Percentiles rank a stretch among this genome's conserved stretches.
phyloP scores from a whole-genome alignment of 2,888 invertebrate species.

The Thymelicus sylvestris region DNA sequence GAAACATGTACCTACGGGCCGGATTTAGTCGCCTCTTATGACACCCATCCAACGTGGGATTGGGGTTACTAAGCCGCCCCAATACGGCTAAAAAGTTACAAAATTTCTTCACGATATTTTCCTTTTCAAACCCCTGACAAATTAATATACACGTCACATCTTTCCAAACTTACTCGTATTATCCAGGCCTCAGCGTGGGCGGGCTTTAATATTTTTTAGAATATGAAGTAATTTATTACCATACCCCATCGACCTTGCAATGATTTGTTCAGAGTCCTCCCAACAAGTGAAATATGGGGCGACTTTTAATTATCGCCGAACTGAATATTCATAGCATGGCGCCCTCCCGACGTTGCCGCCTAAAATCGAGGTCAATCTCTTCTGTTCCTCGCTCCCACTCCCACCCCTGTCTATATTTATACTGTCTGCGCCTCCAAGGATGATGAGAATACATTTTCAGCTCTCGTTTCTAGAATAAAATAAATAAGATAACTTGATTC shows the following conservation, averaged over 20 bases:
- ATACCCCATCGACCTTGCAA: conserved; percentile 21
- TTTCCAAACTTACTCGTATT: no score
- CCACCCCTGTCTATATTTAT: conserved; percentile 42
- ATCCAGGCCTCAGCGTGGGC: neutral
- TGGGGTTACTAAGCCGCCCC: no score
- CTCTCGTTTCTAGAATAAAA: conserved; percentile 8
- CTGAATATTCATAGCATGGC: conserved; percentile 71
- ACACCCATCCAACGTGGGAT: no score
- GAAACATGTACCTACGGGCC: no score
- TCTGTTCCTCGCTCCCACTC: conserved; percentile 40
- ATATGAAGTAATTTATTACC: conserved; percentile 8
- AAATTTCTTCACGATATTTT: neutral
- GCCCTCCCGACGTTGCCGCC: conserved; percentile 47
- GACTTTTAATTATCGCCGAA: conserved; percentile 65
- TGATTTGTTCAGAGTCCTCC: conserved; percentile 37
- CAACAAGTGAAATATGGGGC: conserved; percentile 60
- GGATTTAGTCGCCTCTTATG: no score
- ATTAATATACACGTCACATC: neutral
- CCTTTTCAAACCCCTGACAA: neutral
- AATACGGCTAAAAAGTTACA: neutral
- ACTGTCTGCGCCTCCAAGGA: conserved; percentile 10
- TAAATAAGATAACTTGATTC: neutral
- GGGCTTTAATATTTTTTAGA: neutral
- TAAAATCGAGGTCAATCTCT: conserved; percentile 49
- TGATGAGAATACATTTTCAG: conserved; percentile 10